phyloP scores from a whole-genome alignment of 2,888 invertebrate genomes.

The Tetrapedia diversipes region DNA sequence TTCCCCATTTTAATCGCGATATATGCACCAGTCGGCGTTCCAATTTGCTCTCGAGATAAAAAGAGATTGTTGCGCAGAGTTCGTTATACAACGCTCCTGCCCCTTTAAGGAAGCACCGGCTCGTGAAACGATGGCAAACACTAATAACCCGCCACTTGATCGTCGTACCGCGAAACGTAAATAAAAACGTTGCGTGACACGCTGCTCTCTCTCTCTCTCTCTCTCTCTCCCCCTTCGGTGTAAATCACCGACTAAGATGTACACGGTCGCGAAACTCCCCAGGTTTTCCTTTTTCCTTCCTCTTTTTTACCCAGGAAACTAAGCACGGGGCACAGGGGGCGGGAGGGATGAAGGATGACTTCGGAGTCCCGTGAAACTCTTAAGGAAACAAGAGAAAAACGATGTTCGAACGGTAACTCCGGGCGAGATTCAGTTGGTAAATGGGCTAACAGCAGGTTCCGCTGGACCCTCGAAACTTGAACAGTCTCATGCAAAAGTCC shows the following conservation, averaged over 20 bases:
- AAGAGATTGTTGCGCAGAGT: not conserved
- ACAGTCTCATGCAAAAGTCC: slow-evolving; percentile 48
- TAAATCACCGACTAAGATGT: not conserved
- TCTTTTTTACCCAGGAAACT: not conserved
- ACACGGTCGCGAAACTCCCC: not conserved
- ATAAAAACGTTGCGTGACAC: not conserved
- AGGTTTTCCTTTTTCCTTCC: not conserved
- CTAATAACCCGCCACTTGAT: slow-evolving; percentile 21
- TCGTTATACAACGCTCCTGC: slow-evolving; percentile 12
- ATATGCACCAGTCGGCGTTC: too few species aligned
- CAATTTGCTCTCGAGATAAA: not conserved
- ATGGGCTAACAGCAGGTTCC: slow-evolving; percentile 32
- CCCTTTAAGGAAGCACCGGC: slow-evolving; percentile 2
- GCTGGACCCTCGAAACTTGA: slow-evolving; percentile 52
- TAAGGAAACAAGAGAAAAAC: slow-evolving; percentile 31
- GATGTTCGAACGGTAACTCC: slow-evolving; percentile 43
- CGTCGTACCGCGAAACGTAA: slow-evolving; percentile 26
- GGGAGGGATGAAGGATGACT: not conserved
- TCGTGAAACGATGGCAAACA: slow-evolving; percentile 22
- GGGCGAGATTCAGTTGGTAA: slow-evolving; percentile 41
- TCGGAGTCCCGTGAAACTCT: slow-evolving; percentile 9
- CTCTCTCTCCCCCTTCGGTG: not conserved
- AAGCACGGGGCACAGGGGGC: not conserved
- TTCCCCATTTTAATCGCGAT: too few species aligned
- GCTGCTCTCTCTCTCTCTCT: too few species aligned